A percentile compares a stretch with the other conserved stretches of the same genome.
These are phyloP conservation scores for Microtus richardsoni DNA, from an alignment of 2,113 vertebrate species.

Conservation along the genomic window DNA sequence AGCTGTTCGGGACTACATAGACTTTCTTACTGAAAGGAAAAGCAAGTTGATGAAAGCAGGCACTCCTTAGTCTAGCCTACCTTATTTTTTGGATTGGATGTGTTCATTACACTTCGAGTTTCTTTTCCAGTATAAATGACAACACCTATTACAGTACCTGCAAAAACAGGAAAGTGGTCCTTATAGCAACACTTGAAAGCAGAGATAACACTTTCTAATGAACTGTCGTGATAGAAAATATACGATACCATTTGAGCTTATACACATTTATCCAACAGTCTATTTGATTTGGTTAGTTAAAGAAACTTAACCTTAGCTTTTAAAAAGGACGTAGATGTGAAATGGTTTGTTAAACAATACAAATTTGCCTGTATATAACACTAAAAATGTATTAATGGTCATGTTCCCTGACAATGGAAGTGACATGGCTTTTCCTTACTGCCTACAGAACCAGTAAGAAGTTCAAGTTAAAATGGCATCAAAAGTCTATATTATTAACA, in stretches of 20 bases:
- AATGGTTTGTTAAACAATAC: neutral
- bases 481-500: neutral
- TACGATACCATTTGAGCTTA: neutral
- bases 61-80: slow-evolving; percentile 84
- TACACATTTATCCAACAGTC: slow-evolving; percentile 1
- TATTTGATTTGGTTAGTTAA: slow-evolving; percentile 12
- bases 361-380: neutral
- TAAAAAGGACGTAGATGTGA: neutral
- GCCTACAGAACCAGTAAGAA: neutral
- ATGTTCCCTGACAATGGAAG: neutral
- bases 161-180: slow-evolving; percentile 81
- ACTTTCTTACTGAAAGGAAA: slow-evolving; percentile 40
- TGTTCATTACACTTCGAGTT: slow-evolving; percentile 98
- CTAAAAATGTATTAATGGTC: neutral
- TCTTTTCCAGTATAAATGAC: slow-evolving; percentile 99
- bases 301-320: slow-evolving; percentile 35
- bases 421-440: neutral
- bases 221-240: slow-evolving; percentile 24
- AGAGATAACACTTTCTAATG: slow-evolving; percentile 60
- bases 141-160: slow-evolving; percentile 98
- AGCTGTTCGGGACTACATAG: neutral
- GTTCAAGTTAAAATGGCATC: too few relatives aligned
- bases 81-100: slow-evolving; percentile 97
- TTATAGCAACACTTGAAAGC: slow-evolving; percentile 64
- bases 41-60: slow-evolving; percentile 6